Percentiles rank a stretch among this genome's conserved stretches.
phyloP scores from a whole-genome alignment of 2,797 vertebrate genomes.

The Aphelocoma californica region DNA sequence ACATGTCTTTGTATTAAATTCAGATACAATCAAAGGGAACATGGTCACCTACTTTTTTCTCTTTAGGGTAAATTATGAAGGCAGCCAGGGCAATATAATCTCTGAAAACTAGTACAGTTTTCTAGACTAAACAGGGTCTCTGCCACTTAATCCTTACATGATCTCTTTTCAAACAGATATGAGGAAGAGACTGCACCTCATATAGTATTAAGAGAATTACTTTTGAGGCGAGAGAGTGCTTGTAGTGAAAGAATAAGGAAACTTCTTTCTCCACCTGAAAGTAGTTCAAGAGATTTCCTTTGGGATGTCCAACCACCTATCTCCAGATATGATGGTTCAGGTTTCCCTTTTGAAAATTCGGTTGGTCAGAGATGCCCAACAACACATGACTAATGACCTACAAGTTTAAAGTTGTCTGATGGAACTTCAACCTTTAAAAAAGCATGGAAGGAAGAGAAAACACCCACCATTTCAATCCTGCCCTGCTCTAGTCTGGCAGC shows the following conservation, averaged over 20 bases:
- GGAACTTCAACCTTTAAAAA: background rate
- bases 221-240: background rate
- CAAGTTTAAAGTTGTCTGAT: background rate
- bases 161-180: background rate
- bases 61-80: background rate
- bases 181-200: background rate
- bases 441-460: background rate
- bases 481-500: background rate
- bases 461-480: accelerated
- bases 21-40: background rate
- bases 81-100: background rate
- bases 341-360: background rate
- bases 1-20: background rate
- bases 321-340: background rate
- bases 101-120: background rate
- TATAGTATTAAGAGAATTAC: background rate
- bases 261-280: background rate
- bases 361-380: background rate
- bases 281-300: background rate
- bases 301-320: background rate
- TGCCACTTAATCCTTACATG: background rate
- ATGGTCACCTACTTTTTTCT: background rate
- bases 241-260: background rate
- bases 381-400: background rate
- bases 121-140: background rate